phyloP scores from a whole-genome alignment of 2,888 invertebrate genomes.

The Eurytoma californica region DNA sequence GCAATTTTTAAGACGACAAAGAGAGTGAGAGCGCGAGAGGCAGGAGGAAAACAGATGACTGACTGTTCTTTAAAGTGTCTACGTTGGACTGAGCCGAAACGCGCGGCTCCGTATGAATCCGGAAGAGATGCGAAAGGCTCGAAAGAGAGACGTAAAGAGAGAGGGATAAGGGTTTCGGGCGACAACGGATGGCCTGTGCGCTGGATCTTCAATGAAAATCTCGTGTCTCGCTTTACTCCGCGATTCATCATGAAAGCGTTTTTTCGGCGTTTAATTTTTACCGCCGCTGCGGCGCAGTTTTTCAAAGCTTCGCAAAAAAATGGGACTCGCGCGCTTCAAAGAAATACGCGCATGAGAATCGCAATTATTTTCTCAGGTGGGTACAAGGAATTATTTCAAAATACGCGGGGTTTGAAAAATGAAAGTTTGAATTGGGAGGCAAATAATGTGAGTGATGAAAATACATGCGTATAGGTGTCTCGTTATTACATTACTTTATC shows the following conservation, averaged over 20 bases:
- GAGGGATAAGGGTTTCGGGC: not conserved
- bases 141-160: not conserved
- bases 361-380: too few relatives aligned
- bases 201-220: conserved; percentile 20
- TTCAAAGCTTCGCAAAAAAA: too few relatives aligned
- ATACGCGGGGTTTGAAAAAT: too few relatives aligned
- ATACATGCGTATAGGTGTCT: too few relatives aligned
- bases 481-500: too few relatives aligned
- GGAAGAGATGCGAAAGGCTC: conserved; percentile 22
- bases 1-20: conserved; percentile 18
- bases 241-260: not conserved
- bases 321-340: too few relatives aligned
- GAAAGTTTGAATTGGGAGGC: too few relatives aligned
- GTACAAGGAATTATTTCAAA: too few relatives aligned
- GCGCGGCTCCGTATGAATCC: conserved; percentile 8
- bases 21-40: not conserved
- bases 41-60: conserved; percentile 27
- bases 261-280: not conserved
- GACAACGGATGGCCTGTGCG: not conserved
- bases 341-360: too few relatives aligned
- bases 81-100: not conserved
- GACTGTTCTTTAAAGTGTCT: conserved; percentile 36
- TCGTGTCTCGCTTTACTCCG: not conserved
- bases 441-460: too few relatives aligned
- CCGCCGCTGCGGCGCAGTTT: too few relatives aligned